phyloP scores from a whole-genome alignment of 2,797 vertebrate genomes.

The Hippoglossus hippoglossus region DNA sequence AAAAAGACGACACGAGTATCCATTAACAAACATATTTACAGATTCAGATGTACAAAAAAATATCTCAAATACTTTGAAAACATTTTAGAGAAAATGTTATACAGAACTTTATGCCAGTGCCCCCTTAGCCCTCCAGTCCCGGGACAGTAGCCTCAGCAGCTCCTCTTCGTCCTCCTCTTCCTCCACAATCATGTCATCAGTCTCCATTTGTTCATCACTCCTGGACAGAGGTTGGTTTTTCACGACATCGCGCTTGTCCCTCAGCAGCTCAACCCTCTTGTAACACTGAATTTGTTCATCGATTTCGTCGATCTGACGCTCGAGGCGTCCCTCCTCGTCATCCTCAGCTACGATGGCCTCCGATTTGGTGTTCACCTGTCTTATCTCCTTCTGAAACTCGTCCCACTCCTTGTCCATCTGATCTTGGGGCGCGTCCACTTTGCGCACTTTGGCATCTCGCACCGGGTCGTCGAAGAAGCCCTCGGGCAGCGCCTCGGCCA shows the following conservation, averaged over 20 bases:
- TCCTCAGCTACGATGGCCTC: constrained; percentile 98
- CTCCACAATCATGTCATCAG: constrained; percentile 73
- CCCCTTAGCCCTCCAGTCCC: constrained; percentile 97
- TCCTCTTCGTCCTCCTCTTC: constrained; percentile 92
- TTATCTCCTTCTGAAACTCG: constrained; percentile 98
- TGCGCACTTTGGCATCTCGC: constrained; percentile 94
- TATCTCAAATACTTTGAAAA: not conserved
- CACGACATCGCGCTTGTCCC: constrained; percentile 89
- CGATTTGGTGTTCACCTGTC: constrained; percentile 95
- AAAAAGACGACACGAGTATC: not conserved
- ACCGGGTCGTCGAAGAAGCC: constrained; percentile 99
- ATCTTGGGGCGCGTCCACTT: constrained; percentile 96
- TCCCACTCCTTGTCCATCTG: constrained; percentile 99
- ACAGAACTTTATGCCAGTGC: constrained; percentile 84
- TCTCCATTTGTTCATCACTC: constrained; percentile 68
- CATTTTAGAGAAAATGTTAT: not conserved
- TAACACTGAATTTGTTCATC: constrained; percentile 97
- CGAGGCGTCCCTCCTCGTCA: constrained; percentile 95
- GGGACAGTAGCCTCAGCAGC: constrained; percentile 89
- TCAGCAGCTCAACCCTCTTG: constrained; percentile 90
- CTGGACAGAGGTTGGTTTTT: constrained; percentile 78
- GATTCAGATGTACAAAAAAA: constrained; percentile 6
- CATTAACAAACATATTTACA: constrained; percentile 53
- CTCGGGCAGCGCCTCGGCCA: constrained; percentile 93
- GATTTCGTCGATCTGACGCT: constrained; percentile 97